These are phyloP conservation scores for Homarus gammarus DNA, from an alignment of 2,888 invertebrate genomes.

Conservation along the genomic window DNA sequence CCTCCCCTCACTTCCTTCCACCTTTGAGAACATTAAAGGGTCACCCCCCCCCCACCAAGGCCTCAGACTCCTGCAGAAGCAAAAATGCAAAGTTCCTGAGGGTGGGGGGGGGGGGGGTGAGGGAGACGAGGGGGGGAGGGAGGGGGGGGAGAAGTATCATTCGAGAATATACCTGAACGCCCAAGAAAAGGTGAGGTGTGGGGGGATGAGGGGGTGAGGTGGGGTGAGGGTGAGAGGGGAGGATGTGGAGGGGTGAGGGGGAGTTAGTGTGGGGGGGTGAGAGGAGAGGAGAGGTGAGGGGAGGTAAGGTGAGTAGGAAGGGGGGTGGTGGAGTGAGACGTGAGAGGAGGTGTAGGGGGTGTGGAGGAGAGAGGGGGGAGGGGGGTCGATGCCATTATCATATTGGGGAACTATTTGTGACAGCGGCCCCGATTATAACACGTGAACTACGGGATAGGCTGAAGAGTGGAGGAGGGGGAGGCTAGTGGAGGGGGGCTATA, in stretches of 20 bases:
- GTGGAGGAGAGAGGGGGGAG: background rate
- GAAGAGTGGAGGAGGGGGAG: too few species aligned
- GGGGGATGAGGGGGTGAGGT: background rate
- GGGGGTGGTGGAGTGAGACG: background rate
- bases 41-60: too few species aligned
- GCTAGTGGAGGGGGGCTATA: background rate
- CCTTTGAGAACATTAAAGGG: too few species aligned
- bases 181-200: too few species aligned
- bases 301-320: slow-evolving; percentile 5
- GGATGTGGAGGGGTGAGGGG: background rate
- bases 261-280: background rate
- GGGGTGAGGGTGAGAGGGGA: background rate
- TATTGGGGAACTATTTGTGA: background rate
- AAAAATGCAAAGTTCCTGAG: too few species aligned
- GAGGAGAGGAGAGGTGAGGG: background rate
- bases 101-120: too few species aligned
- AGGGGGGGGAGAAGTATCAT: too few species aligned
- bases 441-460: background rate
- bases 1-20: too few species aligned
- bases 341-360: background rate
- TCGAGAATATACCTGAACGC: too few species aligned
- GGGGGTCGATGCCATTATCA: background rate
- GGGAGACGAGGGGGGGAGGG: too few species aligned
- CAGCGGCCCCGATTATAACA: background rate
- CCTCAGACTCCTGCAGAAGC: too few species aligned